These are phyloP conservation scores for Neopelma chrysocephalum DNA, from an alignment of 2,797 vertebrate species.

Conservation along the genomic window DNA sequence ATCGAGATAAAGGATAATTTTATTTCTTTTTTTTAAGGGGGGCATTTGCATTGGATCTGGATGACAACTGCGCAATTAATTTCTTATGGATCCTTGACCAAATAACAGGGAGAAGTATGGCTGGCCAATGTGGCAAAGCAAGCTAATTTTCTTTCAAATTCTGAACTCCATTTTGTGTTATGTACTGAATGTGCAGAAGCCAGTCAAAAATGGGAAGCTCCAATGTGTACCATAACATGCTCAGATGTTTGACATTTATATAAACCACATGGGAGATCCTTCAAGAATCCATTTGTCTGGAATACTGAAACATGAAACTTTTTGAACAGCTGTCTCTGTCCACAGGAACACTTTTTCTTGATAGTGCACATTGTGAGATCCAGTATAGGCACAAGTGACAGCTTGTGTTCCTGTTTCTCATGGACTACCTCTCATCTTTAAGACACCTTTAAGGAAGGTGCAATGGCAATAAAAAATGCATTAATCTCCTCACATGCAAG, in stretches of 20 bases:
- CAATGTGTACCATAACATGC: accelerated
- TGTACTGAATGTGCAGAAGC: neutral
- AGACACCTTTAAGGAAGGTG: neutral
- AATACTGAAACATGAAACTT: neutral
- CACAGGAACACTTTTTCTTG: neutral
- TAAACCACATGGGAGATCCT: neutral
- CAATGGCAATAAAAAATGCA: neutral
- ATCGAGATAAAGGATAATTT: neutral
- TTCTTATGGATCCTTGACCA: neutral
- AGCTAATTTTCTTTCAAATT: neutral
- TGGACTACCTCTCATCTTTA: neutral
- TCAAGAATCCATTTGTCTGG: neutral
- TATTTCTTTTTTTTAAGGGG: neutral
- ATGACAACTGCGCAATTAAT: neutral
- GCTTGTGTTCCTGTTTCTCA: neutral
- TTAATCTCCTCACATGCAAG: neutral
- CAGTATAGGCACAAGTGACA: neutral
- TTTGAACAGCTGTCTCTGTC: neutral
- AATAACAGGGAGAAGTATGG: neutral
- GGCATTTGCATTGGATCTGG: neutral
- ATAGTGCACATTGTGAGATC: neutral
- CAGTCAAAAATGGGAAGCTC: neutral
- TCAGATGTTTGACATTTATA: neutral
- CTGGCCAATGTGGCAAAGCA: neutral
- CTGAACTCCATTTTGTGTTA: neutral